These are phyloP conservation scores for Drosophila macrothrix DNA, from an alignment of 2,888 invertebrate genomes.

Conservation along the genomic window DNA sequence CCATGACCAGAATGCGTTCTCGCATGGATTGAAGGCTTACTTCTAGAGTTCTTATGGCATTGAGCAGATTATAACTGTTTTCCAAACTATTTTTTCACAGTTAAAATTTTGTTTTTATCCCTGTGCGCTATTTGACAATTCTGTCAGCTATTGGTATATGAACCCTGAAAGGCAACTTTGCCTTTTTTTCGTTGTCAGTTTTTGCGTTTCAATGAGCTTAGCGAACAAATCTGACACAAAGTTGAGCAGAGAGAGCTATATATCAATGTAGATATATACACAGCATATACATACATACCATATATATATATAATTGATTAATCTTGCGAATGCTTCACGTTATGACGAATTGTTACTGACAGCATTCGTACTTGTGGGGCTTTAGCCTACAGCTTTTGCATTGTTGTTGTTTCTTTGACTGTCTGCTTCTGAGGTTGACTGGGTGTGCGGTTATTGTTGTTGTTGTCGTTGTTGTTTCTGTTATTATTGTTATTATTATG, in stretches of 20 bases:
- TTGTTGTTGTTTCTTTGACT: slow-evolving; percentile 22
- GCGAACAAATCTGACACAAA: slow-evolving; percentile 62
- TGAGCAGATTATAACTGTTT: slow-evolving; percentile 1
- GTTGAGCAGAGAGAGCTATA: slow-evolving; percentile 17
- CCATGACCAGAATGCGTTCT: neutral
- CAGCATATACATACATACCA: neutral
- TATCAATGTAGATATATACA: slow-evolving; percentile 4
- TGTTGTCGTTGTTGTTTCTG: slow-evolving; percentile 20
- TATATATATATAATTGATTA: slow-evolving; percentile 14
- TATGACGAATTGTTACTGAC: slow-evolving; percentile 63
- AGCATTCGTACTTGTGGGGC: slow-evolving; percentile 35
- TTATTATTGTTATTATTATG: slow-evolving; percentile 35
- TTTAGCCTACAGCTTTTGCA: slow-evolving; percentile 12
- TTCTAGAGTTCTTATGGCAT: neutral
- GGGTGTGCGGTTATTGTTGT: slow-evolving; percentile 31
- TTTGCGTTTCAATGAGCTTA: slow-evolving; percentile 51
- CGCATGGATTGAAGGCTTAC: neutral
- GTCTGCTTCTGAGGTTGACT: slow-evolving; percentile 42
- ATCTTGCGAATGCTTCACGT: slow-evolving; percentile 23
- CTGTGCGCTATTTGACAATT: slow-evolving; percentile 47
- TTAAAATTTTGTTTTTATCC: slow-evolving; percentile 19
- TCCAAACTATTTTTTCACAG: neutral
- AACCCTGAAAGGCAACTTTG: slow-evolving; percentile 18
- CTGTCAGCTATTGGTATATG: slow-evolving; percentile 36
- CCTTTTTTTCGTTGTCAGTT: slow-evolving; percentile 42